Evolutionary conservation across 30 jellyfish, hydroid and myxozoan genomes (phyloP).

Genomic region (Hydractinia symbiolongicarpus): DNA sequence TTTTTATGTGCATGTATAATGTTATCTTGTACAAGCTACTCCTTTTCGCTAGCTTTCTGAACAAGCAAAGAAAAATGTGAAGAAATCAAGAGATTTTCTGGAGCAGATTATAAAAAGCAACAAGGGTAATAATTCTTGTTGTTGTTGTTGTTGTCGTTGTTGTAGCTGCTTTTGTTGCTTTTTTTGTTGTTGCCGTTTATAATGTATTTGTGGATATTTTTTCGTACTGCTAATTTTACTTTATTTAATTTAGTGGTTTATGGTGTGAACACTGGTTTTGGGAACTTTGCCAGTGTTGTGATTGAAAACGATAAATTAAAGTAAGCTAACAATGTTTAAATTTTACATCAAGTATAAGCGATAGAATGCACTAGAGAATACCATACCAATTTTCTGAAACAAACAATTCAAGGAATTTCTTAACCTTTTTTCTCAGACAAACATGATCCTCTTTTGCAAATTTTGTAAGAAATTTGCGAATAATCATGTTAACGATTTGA

Average conservation of each 20-base stretch:
- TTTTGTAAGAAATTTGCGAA: no score
- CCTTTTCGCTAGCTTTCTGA: constrained; percentile 44
- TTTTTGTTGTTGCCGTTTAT: no score
- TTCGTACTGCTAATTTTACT: background rate
- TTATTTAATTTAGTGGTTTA: constrained; percentile 51
- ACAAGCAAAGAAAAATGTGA: constrained; percentile 47
- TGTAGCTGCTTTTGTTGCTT: no score
- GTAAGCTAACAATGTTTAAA: constrained; percentile 23
- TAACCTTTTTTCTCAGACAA: no score
- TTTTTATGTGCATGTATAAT: background rate
- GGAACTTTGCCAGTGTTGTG: constrained; percentile 75
- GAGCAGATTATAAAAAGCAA: constrained; percentile 61
- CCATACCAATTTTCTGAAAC: no score
- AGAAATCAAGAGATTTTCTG: constrained; percentile 56
- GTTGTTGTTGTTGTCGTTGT: background rate
- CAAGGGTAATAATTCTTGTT: constrained; percentile 31
- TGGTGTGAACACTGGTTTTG: constrained; percentile 91
- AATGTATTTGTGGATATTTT: no score
- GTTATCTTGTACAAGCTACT: background rate
- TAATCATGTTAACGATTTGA: no score
- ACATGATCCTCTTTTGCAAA: no score
- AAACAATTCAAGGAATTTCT: no score
- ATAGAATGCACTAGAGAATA: no score
- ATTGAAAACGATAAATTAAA: constrained; percentile 44
- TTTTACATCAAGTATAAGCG: background rate